phyloP scores from a whole-genome alignment of 23 tunicate genomes.

The Ciona savignyi region DNA sequence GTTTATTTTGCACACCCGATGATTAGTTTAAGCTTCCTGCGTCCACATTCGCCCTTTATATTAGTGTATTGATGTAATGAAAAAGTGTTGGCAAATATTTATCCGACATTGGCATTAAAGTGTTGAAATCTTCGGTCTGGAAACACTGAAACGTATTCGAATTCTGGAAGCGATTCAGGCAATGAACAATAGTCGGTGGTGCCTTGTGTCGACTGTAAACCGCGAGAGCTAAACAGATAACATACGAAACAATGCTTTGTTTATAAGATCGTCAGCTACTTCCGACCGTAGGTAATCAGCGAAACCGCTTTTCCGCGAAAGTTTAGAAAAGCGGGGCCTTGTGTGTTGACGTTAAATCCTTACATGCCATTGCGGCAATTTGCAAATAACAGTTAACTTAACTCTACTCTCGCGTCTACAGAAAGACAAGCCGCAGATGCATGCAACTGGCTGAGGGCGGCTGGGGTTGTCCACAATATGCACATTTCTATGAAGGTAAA shows the following conservation, averaged over 20 bases:
- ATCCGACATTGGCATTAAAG: no score
- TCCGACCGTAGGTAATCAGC: neutral
- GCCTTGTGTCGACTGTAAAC: neutral
- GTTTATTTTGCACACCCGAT: no score
- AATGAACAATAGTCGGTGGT: neutral
- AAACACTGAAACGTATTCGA: neutral
- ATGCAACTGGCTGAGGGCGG: conserved; percentile 67
- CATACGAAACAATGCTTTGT: neutral
- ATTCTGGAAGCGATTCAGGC: neutral
- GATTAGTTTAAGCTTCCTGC: neutral
- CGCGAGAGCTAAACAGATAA: neutral
- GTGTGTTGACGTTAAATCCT: no score
- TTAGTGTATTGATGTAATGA: neutral
- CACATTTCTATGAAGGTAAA: conserved; percentile 67
- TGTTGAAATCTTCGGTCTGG: no score
- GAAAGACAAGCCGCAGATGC: conserved; percentile 81
- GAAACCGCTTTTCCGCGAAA: conserved; percentile 2
- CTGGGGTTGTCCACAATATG: conserved; percentile 79
- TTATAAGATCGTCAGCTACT: neutral
- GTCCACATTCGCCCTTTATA: neutral
- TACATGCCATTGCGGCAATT: no score
- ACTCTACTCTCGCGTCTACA: neutral
- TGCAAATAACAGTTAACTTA: neutral
- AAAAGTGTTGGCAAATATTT: neutral
- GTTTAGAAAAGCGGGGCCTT: no score